These are phyloP conservation scores for Pristionchus arcanus DNA, from an alignment of 2,888 invertebrate genomes.

Conservation along the genomic window DNA sequence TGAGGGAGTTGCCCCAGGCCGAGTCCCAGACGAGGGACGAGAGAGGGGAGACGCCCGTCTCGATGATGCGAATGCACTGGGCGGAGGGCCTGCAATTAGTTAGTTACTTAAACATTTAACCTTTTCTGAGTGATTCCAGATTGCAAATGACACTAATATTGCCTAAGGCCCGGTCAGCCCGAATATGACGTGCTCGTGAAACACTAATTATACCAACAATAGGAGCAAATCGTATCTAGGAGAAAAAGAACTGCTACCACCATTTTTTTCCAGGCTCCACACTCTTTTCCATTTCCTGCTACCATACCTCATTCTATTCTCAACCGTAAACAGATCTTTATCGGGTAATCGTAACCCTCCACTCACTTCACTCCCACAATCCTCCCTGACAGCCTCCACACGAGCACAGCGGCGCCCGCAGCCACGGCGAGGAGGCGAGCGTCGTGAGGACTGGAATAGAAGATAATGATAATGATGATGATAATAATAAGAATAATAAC, in stretches of 20 bases:
- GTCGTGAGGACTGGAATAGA: constrained; percentile 42
- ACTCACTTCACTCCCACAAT: constrained; percentile 18
- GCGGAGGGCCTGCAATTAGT: constrained; percentile 9
- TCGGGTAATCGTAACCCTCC: background rate
- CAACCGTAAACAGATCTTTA: background rate
- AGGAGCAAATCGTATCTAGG: no score
- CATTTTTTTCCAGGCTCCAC: background rate
- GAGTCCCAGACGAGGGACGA: constrained; percentile 48
- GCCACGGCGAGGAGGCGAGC: constrained; percentile 50
- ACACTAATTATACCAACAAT: no score
- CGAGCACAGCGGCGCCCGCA: constrained; percentile 30
- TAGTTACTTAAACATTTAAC: no score
- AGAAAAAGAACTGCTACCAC: no score
- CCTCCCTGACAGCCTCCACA: constrained; percentile 39
- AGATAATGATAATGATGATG: background rate
- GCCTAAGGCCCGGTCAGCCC: no score
- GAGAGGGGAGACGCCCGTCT: constrained; percentile 38
- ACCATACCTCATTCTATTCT: background rate
- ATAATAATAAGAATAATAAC: background rate
- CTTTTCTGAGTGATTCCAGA: no score
- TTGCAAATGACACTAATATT: no score
- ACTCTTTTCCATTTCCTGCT: background rate
- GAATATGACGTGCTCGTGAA: no score
- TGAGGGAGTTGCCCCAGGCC: constrained; percentile 37
- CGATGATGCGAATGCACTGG: constrained; percentile 26